These are phyloP conservation scores for Ennomos quercinarius DNA, from an alignment of 2,888 invertebrate genomes.

Conservation along the genomic window DNA sequence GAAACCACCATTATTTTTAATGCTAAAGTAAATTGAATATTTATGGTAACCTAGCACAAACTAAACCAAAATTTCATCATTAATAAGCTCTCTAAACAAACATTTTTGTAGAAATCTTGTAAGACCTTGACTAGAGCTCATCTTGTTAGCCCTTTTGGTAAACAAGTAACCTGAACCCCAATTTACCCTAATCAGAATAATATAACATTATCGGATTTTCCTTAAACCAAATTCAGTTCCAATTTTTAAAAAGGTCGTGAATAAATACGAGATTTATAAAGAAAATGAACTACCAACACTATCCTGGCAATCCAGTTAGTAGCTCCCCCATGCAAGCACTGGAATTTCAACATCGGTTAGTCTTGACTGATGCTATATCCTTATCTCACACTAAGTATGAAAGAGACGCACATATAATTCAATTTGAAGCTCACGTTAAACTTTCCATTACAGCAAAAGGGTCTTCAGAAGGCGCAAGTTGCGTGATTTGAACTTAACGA, in stretches of 20 bases:
- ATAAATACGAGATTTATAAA: neutral
- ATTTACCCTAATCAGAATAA: constrained; percentile 25
- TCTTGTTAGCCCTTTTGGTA: constrained; percentile 13
- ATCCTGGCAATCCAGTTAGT: constrained; percentile 58
- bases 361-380: constrained; percentile 48
- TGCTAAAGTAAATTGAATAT: too few relatives aligned
- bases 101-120: neutral
- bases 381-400: constrained; percentile 35
- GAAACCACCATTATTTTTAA: too few relatives aligned
- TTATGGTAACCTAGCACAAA: too few relatives aligned
- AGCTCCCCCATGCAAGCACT: constrained; percentile 47
- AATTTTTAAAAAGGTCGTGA: neutral
- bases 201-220: constrained; percentile 12
- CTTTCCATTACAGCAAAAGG: constrained; percentile 41
- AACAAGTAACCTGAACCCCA: constrained; percentile 22
- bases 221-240: constrained; percentile 6
- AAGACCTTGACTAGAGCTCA: neutral
- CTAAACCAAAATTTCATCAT: too few relatives aligned
- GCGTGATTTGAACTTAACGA: constrained; percentile 54
- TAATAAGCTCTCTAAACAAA: neutral
- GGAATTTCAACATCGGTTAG: constrained; percentile 52
- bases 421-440: constrained; percentile 37
- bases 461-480: constrained; percentile 48
- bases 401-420: constrained; percentile 39
- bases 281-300: constrained; percentile 22